Base-by-base conservation (phyloP, 2,797 vertebrate species). In the Hozukius guyotensis region DNA sequence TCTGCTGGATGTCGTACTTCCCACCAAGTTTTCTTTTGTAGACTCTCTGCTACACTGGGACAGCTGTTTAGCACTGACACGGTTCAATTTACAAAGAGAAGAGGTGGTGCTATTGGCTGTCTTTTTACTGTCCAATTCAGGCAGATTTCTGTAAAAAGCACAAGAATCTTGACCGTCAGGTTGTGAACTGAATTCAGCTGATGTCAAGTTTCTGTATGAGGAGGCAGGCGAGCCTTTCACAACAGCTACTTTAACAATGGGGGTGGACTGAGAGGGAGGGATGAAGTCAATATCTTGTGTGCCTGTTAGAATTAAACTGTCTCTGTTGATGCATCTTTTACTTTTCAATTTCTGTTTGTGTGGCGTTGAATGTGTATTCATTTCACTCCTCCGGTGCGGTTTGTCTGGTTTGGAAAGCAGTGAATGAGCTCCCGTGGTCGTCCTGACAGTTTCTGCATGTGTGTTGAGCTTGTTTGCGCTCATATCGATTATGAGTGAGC, bases 261-360 rank as follows among this genome's bases (percentile, higher is more conserved):
- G 94, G 9, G 94, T 95, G 31, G 94, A 95, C 89, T 95, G 94
- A 78, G 86, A 91, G 3, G 88, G 77, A 24, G 94, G 94, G 60
- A 92, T 57, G 22, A 95, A 95, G 63, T 92, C 88, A 16, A 91
- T 27, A 3, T 84, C 76, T 38, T 61, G 69, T 36, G 46, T n/a
- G 4, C 34, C 60, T 36, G 65, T 29, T 77, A 57, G 20, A 67
- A 22, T 22, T 9, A 87, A 81, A 83, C 65, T 57, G 9, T 79
- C 66, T 32, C 76, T 78, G 3, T 56, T 53, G 0, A 3, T 27
- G 49, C 3, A 11, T 72, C 62, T 68, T 13, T 10, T 67, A 18
- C 8, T 31, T 65, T 63, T 68, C 0, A 32, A 7, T 65, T 63
- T 78, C 2, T 10, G 75, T 49, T 64, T 84, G 36, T 71, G 2